Base-by-base conservation (phyloP, 23 tunicate species). In the Diplosoma virens region DNA sequence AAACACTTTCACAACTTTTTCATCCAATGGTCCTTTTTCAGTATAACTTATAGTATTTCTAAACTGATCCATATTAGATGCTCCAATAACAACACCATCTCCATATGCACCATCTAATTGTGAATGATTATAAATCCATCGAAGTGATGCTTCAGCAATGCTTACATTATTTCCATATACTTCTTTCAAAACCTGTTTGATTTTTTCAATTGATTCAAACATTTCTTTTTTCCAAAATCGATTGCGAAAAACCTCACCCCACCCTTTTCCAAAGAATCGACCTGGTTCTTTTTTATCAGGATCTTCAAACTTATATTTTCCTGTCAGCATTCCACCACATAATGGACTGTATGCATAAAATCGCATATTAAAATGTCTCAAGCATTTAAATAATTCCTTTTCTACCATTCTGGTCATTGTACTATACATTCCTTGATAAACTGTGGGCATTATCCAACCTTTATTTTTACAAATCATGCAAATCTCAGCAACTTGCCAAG, bases 391-490 rank as follows among this genome's bases (percentile, higher is more conserved):
- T 2, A 94, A 45, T 45, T 94, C 98, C 53, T 79, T 87, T 67
- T 94, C 98, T 14, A 94, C 94, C 58, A 27, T 71, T 23, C 98
- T 66, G 7, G 98, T 94, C 59, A 94, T 1, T 5, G 78, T 72
- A 65, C 78, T 87, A 83, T 94, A 94, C 95, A 94, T 94, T 31
- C 94, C 98, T 72, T 94, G 90, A 46, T 94, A 94, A 11, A 94
- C 98, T 26, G 98, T 86, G 16, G 98, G 98, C 25, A 35, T 2
- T 30, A 94, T 63, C 82, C 83, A 94, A 24, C 82, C 82, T 1
- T 87, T 83, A 26, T 66, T 45, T 35, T 87, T 94, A 74, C 98
- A 94, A 47, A 94, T 82, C 4, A 81, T 81, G 52, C 32, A 33
- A 25, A 84, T 48, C 72, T 90, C 90, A 28, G 97, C 97, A 21